Percentiles rank a stretch among this genome's conserved stretches.
These are phyloP conservation scores for Apotomis capreana DNA, from an alignment of 2,888 invertebrate genomes.

Conservation along the genomic window DNA sequence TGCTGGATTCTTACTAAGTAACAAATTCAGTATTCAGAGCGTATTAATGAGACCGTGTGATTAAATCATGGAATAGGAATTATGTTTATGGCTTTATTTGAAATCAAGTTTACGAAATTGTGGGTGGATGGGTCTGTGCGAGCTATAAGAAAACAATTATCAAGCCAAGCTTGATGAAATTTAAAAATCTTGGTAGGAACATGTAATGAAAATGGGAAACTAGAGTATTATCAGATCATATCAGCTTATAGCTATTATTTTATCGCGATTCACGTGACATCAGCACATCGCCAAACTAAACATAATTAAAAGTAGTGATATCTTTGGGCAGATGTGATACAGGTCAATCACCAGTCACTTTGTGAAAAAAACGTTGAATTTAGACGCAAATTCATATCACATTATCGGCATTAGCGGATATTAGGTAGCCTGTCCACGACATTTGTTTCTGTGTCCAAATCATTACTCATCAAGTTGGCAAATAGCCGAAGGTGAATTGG, in stretches of 20 bases:
- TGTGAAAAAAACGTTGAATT: not conserved
- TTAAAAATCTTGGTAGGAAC: too few species aligned
- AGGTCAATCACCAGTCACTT: too few species aligned
- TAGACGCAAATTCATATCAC: not conserved
- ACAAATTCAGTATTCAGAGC: constrained; percentile 16
- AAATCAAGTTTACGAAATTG: not conserved
- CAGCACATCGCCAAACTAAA: too few species aligned
- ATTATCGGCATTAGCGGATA: not conserved
- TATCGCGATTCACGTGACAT: too few species aligned
- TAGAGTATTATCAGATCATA: too few species aligned
- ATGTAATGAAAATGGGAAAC: too few species aligned
- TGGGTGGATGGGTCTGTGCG: not conserved
- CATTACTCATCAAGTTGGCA: not conserved
- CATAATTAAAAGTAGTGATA: too few species aligned
- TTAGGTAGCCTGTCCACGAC: constrained; percentile 18
- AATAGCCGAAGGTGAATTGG: not conserved
- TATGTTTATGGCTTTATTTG: not conserved
- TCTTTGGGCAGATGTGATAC: too few species aligned
- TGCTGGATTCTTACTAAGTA: constrained; percentile 11
- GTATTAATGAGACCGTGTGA: constrained; percentile 17
- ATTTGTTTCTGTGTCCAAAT: constrained; percentile 1
- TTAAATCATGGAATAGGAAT: constrained; percentile 1
- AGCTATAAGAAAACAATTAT: too few species aligned
- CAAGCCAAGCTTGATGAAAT: too few species aligned
- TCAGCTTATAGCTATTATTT: too few species aligned